Evolutionary conservation across 2,797 vertebrate genomes (phyloP).

Genomic region (Bovichtus diacanthus): DNA sequence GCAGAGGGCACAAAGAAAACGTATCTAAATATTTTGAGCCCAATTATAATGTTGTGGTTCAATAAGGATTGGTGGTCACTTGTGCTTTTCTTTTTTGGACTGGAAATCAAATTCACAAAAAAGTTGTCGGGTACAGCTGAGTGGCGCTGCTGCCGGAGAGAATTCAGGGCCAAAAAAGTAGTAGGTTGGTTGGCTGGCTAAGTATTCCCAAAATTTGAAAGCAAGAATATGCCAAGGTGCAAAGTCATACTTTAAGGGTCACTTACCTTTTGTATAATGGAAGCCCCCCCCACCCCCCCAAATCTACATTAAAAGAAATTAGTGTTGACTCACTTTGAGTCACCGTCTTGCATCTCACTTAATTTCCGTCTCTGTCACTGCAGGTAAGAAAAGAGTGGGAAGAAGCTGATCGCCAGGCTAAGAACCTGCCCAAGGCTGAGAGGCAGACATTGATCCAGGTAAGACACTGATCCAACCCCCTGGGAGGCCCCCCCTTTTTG

Average conservation of each 20-base stretch:
- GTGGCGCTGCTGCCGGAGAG: not conserved
- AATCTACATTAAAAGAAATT: not conserved
- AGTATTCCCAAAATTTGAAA: not conserved
- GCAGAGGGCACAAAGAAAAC: too few species aligned
- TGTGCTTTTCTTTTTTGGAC: not conserved
- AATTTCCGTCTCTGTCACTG: constrained; percentile 7
- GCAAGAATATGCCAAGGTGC: not conserved
- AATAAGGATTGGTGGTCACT: not conserved
- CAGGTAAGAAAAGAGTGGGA: constrained; percentile 99
- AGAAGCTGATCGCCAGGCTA: constrained; percentile 94
- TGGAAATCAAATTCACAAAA: not conserved
- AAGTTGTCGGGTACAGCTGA: not conserved
- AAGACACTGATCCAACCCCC: constrained; percentile 57
- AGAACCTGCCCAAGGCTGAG: constrained; percentile 96
- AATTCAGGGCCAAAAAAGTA: not conserved
- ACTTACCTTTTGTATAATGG: not conserved
- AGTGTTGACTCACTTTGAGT: not conserved
- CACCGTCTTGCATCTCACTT: not conserved
- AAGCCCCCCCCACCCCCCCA: not conserved
- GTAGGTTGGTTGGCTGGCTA: not conserved
- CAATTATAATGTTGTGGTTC: not conserved
- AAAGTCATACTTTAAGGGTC: not conserved
- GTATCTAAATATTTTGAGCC: not conserved
- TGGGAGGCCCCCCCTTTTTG: constrained; percentile 46
- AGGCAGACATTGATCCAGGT: constrained; percentile 98